Percentiles rank a stretch among this genome's conserved stretches.
Evolutionary conservation across 2,888 invertebrate genomes (phyloP).

Genomic region (Apodemia hepburni): DNA sequence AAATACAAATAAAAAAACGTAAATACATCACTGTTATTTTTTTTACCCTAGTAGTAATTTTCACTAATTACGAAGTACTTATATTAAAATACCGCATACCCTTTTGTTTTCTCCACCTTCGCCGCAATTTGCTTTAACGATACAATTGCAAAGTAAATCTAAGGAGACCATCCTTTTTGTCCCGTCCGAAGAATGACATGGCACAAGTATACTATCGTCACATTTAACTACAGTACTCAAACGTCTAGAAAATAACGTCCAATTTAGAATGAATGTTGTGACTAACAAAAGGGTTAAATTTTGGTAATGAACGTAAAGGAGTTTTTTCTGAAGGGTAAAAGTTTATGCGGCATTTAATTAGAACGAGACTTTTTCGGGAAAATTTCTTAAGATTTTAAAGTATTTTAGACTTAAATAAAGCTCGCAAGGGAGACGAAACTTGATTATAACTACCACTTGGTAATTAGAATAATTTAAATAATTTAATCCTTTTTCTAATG

Average conservation of each 20-base stretch:
- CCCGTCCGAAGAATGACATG: not conserved
- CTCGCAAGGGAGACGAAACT: not conserved
- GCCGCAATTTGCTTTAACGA: slow-evolving; percentile 9
- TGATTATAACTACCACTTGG: not conserved
- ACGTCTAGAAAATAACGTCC: not conserved
- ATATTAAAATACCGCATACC: not conserved
- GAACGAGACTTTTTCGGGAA: not conserved
- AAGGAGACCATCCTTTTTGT: not conserved
- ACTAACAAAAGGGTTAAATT: slow-evolving; percentile 10
- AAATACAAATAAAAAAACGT: no score
- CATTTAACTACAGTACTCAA: not conserved
- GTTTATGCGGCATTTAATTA: slow-evolving; percentile 13
- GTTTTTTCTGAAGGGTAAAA: slow-evolving; percentile 4
- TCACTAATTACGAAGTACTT: not conserved
- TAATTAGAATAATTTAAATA: not conserved
- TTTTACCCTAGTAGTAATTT: not conserved
- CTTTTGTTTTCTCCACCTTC: not conserved
- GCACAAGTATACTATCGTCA: not conserved
- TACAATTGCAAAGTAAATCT: slow-evolving; percentile 12
- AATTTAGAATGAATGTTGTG: not conserved
- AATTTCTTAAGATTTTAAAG: slow-evolving; percentile 5
- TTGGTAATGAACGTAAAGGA: slow-evolving; percentile 7
- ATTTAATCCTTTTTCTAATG: no score
- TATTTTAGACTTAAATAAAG: not conserved
- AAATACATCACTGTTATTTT: no score